Base-by-base conservation (phyloP, 1,140 invertebrate genomes). In the Cecropterus lyciades region DNA sequence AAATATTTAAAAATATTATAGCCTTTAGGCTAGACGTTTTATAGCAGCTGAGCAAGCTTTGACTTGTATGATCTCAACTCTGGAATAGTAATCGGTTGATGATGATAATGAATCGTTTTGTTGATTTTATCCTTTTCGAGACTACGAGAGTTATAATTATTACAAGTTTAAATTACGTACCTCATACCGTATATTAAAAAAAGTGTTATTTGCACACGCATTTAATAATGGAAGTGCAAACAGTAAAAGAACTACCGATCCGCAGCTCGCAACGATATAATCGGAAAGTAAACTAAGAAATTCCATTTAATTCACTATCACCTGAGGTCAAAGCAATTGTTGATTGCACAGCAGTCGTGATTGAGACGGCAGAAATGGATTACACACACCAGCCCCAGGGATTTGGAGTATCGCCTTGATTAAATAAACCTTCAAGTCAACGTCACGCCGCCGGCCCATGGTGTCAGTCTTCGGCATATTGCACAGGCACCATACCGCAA, bases 401-500 rank as follows among this genome's bases (percentile, higher is more conserved):
- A n/a, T 57, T 51, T 62, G 33, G 65, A 64, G 72, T 76, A 79
- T 75, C 67, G 78, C 77, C 83, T 88, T 91, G 84, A 89, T 91
- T 91, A 89, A 89, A 89, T 89, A 91, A 89, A 91, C 76, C 82
- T 87, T 86, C 84, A 89, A 80, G 73, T 79, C 52, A 70, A 79
- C 64, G 85, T 88, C 87, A 85, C 30, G 85, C 85, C 86, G 72
- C 69, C 69, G 87, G 88, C 83, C 55, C 37, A 43, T 27, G 45
- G 52, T 62, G 82, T 79, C 88, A 78, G 55, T 80, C 77, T 77
- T 73, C 73, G 80, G 79, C 79, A 84, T 85, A 80, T 82, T 67
- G 72, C 79, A 85, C 80, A 67, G 70, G 65, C 59, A 70, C 70
- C 74, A 72, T 62, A 56, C 56, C 65, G 45, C 71, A 69, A 76